Base-by-base conservation (phyloP, 2,888 invertebrate species). In the Pheosia gnoma region DNA sequence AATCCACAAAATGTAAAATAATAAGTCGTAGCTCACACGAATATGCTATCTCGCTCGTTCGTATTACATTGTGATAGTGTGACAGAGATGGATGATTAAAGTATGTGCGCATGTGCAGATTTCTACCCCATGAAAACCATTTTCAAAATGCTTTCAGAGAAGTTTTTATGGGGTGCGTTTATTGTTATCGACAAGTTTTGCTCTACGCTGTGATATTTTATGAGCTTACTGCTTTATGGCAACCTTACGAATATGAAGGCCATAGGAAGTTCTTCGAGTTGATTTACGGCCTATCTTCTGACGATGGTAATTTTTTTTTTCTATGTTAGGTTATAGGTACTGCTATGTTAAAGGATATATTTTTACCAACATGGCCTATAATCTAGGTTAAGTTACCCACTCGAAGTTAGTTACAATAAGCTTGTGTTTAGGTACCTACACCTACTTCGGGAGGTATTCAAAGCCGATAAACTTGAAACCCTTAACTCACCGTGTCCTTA, bases 31-130 rank as follows among this genome's bases (percentile, higher is more conserved):
- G 71, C 77, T 74, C 78, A 79, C 78, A 66, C 63, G 74, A 67
- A 84, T 65, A 75, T 77, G 83, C 75, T 75, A 72, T 86, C 85
- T 75, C 87, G 67, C 75, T 90, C 84, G 59, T 78, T 81, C 75
- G 59, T 74, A 72, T 47, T 57, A 56, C 55, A 65, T 72, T 66
- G 59, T 43, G 13, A 36, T 56, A 49, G 83, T 71, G 74, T 57
- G 74, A 89, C 63, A 79, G 81, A 69, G 86, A 87, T 25, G 61
- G 71, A 25, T 49, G 62, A 70, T 65, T 60, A 58, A 61, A 58
- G 72, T 66, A 68, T 56, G 25, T 68, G 86, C 89, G 89, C 91
- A 91, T 90, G 91, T 84, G 84, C 83, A 72, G 67, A 75, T 66
- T 78, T 79, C 75, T 72, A 79, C 72, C 76, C 71, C 63, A 71